Conservation (phyloP, 2,113 vertebrate species). For the Tragelaphus strepsiceros region DNA sequence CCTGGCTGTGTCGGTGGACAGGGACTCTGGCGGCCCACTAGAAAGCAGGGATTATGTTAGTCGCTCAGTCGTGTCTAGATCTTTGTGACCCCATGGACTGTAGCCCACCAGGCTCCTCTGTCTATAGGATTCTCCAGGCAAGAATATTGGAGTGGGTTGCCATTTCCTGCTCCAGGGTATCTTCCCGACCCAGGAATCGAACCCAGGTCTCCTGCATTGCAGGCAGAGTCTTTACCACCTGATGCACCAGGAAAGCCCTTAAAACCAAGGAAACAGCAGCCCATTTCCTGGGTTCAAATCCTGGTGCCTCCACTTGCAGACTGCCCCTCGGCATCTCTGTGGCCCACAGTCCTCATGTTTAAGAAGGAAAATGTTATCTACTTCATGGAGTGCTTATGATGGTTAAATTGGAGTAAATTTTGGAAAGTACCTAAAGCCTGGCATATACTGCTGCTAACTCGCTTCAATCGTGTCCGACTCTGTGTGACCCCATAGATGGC, state of each 20-base stretch:
- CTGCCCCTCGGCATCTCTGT: rapidly evolving
- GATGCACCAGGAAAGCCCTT: neutral
- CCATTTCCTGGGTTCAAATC: neutral
- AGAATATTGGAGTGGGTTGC: neutral
- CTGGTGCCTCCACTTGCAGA: neutral
- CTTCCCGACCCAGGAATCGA: neutral
- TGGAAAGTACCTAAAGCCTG: neutral
- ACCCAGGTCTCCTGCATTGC: neutral
- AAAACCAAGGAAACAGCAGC: neutral
- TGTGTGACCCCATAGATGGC: neutral
- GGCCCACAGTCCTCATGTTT: neutral
- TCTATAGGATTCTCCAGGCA: neutral
- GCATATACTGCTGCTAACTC: neutral
- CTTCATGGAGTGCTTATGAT: neutral
- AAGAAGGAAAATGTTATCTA: neutral
- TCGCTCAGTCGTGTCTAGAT: neutral
- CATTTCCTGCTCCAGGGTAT: neutral
- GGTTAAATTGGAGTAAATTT: neutral
- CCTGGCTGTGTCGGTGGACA: neutral
- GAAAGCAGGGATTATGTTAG: neutral
- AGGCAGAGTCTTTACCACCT: neutral
- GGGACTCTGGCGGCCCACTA: neutral
- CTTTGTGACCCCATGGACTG: neutral
- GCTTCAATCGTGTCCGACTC: neutral
- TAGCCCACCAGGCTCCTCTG: neutral